These are phyloP conservation scores for Cataglyphis livida DNA, from an alignment of 2,888 invertebrate species.

Conservation along the genomic window DNA sequence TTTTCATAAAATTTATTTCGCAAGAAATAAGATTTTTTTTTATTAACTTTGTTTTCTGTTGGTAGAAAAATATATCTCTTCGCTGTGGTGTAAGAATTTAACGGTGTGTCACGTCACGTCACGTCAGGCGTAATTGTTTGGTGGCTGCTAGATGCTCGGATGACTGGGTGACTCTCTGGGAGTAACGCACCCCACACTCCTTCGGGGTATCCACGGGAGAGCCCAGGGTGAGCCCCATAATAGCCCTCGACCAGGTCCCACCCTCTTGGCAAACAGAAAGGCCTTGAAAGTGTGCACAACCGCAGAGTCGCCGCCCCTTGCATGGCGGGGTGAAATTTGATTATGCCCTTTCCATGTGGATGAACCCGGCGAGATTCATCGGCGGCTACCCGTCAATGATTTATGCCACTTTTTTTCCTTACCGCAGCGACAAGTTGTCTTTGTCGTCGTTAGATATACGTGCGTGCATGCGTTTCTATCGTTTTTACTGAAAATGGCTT, in stretches of 20 bases:
- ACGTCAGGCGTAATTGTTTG: constrained; percentile 45
- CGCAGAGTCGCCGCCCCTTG: constrained; percentile 84
- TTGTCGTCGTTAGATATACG: constrained; percentile 54
- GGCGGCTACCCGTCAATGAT: constrained; percentile 71
- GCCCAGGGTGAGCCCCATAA: constrained; percentile 82
- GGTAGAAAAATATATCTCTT: neutral
- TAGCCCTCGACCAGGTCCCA: constrained; percentile 79
- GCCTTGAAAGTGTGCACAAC: constrained; percentile 77
- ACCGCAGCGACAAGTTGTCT: constrained; percentile 71
- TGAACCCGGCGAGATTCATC: constrained; percentile 79
- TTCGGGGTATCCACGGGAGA: constrained; percentile 51
- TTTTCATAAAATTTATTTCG: neutral
- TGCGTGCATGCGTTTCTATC: constrained; percentile 20
- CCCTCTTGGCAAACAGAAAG: constrained; percentile 70
- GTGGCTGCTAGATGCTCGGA: constrained; percentile 56
- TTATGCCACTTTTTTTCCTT: constrained; percentile 65
- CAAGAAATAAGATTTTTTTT: neutral
- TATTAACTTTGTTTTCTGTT: constrained; percentile 4
- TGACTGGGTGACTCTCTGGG: constrained; percentile 35
- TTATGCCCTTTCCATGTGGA: constrained; percentile 83
- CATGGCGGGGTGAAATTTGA: constrained; percentile 85
- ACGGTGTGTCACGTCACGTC: constrained; percentile 31
- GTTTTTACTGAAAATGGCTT: neutral
- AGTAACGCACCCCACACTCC: constrained; percentile 31
- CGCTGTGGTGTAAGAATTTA: constrained; percentile 60